These are phyloP conservation scores for Volucella bombylans DNA, from an alignment of 2,888 invertebrate species.

Conservation along the genomic window DNA sequence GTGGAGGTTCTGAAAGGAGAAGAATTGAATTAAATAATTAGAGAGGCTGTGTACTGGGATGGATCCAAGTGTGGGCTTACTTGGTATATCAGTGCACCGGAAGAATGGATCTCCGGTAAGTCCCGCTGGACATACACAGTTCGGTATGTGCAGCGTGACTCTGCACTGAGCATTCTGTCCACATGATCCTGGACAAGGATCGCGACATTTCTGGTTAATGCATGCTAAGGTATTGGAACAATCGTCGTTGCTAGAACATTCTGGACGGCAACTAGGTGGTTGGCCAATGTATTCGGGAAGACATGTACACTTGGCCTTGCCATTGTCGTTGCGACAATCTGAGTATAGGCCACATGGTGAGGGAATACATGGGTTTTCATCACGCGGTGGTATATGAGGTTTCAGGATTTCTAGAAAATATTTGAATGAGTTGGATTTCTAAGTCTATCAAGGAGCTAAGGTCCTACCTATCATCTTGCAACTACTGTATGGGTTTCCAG, in stretches of 20 bases:
- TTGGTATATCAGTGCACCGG: slow-evolving; percentile 83
- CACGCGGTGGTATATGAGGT: slow-evolving; percentile 59
- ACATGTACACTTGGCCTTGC: slow-evolving; percentile 87
- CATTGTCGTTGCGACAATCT: slow-evolving; percentile 86
- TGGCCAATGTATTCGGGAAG: slow-evolving; percentile 87
- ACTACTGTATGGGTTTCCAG: slow-evolving; percentile 88
- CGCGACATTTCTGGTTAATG: slow-evolving; percentile 87
- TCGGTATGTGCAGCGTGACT: slow-evolving; percentile 89
- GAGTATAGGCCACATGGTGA: slow-evolving; percentile 91
- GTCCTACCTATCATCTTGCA: slow-evolving; percentile 83
- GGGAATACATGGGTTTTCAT: slow-evolving; percentile 87
- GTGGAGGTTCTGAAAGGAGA: slow-evolving; percentile 75
- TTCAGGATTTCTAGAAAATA: slow-evolving; percentile 47
- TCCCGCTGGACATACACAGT: slow-evolving; percentile 87
- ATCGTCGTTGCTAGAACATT: slow-evolving; percentile 88
- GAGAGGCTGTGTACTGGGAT: neutral
- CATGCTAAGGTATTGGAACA: slow-evolving; percentile 87
- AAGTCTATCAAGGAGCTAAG: neutral
- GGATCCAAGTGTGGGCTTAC: slow-evolving; percentile 77
- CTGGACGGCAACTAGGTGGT: slow-evolving; percentile 88
- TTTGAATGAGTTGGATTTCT: slow-evolving; percentile 26
- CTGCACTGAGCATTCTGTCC: slow-evolving; percentile 89
- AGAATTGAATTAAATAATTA: slow-evolving; percentile 11
- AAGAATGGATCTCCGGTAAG: slow-evolving; percentile 90
- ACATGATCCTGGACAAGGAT: slow-evolving; percentile 91